Evolutionary conservation across 35 echinoderm and acorn worm species (phyloP).

Genomic region (Eucidaris tribuloides): DNA sequence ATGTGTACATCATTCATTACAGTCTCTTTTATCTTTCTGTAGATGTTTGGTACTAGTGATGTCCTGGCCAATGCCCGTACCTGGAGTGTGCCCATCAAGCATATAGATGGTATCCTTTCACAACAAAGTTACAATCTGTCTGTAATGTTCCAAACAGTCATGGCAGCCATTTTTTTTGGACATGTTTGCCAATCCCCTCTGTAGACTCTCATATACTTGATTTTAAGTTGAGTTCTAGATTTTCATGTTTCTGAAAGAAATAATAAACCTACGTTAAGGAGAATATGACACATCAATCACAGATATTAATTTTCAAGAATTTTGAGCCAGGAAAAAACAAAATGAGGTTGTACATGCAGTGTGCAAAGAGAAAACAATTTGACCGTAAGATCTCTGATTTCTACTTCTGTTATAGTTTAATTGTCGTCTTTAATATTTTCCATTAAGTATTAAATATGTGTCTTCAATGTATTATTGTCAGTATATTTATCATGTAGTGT

Average conservation of each 20-base stretch:
- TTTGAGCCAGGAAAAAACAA: no score
- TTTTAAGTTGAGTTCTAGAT: no score
- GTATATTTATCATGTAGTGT: not conserved
- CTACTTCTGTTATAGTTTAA: not conserved
- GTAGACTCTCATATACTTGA: no score
- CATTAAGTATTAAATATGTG: not conserved
- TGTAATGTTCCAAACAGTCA: not conserved
- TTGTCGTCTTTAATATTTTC: not conserved
- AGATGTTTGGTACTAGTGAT: conserved; percentile 64
- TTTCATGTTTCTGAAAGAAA: no score
- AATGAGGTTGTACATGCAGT: no score
- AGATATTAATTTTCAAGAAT: not conserved
- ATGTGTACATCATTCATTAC: not conserved
- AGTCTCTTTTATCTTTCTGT: conserved; percentile 16
- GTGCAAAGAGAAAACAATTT: not conserved
- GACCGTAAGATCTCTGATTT: not conserved
- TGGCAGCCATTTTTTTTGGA: not conserved
- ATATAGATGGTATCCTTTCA: conserved; percentile 87
- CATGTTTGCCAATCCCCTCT: no score
- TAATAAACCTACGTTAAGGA: not conserved
- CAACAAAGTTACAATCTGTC: not conserved
- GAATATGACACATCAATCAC: not conserved
- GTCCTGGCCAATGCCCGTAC: conserved; percentile 76
- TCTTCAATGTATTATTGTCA: not conserved
- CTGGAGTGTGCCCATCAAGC: conserved; percentile 55